Base-by-base conservation (phyloP, 2,113 vertebrate species). In the Zosterops lateralis region DNA sequence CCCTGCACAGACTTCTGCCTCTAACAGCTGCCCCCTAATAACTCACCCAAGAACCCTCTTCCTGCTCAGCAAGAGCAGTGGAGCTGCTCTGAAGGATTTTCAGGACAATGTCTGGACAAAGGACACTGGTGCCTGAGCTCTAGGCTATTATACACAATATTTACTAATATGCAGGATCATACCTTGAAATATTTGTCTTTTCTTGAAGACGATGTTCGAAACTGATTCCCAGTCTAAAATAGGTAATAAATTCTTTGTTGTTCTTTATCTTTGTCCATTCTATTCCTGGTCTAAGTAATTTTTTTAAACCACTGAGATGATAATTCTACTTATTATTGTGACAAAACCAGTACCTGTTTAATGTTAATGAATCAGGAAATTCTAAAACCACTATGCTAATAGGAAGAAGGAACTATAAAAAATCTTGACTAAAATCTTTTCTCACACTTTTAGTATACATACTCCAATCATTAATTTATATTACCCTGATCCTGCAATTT, bases 1-100 rank as follows among this genome's bases (percentile, higher is more conserved):
- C 84, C 90, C 87, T 78, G 51, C 45, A 21, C 70, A 86, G 85
- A 60, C 60, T 89, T 85, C 92, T 94, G 95, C 89, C 93, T 47
- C 29, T 78, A 83, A 56, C 84, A 96, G 80, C 86, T 92, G 81
- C 56, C 36, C 57, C 24, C 87, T 60, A 64, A 32, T 51, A 91
- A 74, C 36, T 94, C 84, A 84, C 50, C 70, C 93, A 65, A 58
- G 74, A 36, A 10, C 14, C 56, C 4, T 6, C 29, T 67, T 45
- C 82, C 58, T 40, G 45, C 34, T 40, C 65, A 84, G 44, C 57
- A 77, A 44, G 65, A 51, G 92, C 93, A 91, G 32, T n/a, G 42
- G 62, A 61, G 74, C 51, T 77, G 36, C 50, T 45, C 40, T 79
- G 66, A 70, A 61, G 47, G 68, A 82, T 82, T 67, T 44, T 1